These are phyloP conservation scores for Dendrocincla tyrannina DNA, from an alignment of 2,797 vertebrate genomes.

Conservation along the genomic window DNA sequence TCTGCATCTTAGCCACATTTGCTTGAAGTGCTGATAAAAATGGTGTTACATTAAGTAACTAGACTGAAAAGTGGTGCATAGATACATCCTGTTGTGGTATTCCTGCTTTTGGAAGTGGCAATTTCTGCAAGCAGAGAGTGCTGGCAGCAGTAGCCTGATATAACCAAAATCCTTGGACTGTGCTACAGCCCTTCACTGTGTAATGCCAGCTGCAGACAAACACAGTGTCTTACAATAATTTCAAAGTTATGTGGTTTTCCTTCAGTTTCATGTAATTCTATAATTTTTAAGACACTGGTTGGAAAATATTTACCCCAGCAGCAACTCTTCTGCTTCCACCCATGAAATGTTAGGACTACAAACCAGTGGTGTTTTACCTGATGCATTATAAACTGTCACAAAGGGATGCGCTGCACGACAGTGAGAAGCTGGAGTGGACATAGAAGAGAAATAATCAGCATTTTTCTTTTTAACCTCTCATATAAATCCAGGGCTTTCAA, in stretches of 20 bases:
- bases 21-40: not conserved
- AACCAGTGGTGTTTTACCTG: not conserved
- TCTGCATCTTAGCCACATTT: constrained; percentile 28
- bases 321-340: not conserved
- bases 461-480: not conserved
- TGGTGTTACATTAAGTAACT: not conserved
- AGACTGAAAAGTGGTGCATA: constrained; percentile 1
- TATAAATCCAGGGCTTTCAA: not conserved
- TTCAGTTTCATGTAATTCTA: not conserved
- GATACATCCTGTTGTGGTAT: not conserved
- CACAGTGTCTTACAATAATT: rapidly evolving
- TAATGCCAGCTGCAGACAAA: not conserved
- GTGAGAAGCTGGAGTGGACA: not conserved
- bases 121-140: not conserved
- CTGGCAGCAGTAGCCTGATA: not conserved
- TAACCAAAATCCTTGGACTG: not conserved
- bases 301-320: not conserved
- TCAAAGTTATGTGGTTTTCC: not conserved
- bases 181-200: not conserved
- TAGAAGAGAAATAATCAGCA: not conserved
- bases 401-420: not conserved
- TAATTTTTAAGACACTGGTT: not conserved
- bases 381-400: not conserved
- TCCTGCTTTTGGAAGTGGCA: not conserved
- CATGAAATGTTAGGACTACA: not conserved